Conservation (phyloP, 1,140 invertebrate genomes). For the Scaptomyza montana region DNA sequence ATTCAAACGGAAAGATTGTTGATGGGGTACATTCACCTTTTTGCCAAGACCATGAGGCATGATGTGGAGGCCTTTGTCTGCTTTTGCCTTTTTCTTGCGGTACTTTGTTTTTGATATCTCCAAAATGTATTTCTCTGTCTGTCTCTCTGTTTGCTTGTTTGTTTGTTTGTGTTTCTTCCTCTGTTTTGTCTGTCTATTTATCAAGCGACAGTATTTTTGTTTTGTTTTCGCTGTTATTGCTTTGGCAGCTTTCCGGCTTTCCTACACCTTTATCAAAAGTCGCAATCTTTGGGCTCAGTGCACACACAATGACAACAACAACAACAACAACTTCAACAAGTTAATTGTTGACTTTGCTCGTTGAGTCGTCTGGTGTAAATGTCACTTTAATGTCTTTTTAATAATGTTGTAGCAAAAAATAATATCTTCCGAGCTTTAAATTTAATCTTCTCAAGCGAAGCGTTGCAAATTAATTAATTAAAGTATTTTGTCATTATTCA, state of each 20-base stretch:
- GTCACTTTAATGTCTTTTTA: constrained; percentile 74
- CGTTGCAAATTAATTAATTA: background rate
- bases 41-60: constrained; percentile 2
- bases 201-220: constrained; percentile 63
- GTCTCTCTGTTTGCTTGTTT: constrained; percentile 39
- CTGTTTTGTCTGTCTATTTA: constrained; percentile 24
- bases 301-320: constrained; percentile 31
- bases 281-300: constrained; percentile 47
- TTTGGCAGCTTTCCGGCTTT: constrained; percentile 71
- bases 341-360: constrained; percentile 39
- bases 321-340: constrained; percentile 13
- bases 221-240: constrained; percentile 16
- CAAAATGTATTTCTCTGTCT: constrained; percentile 19
- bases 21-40: constrained; percentile 66
- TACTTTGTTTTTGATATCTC: constrained; percentile 47
- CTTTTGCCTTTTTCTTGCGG: constrained; percentile 49
- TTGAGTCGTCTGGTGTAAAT: constrained; percentile 46
- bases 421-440: constrained; percentile 1
- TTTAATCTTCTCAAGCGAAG: background rate
- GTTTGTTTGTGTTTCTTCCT: constrained; percentile 7
- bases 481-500: background rate
- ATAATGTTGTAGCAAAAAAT: constrained; percentile 65
- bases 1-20: constrained; percentile 21
- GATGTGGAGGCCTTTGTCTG: constrained; percentile 33
- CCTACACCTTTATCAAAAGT: constrained; percentile 48